Base-by-base conservation (phyloP, 2,888 invertebrate species). In the Penaeus monodon region DNA sequence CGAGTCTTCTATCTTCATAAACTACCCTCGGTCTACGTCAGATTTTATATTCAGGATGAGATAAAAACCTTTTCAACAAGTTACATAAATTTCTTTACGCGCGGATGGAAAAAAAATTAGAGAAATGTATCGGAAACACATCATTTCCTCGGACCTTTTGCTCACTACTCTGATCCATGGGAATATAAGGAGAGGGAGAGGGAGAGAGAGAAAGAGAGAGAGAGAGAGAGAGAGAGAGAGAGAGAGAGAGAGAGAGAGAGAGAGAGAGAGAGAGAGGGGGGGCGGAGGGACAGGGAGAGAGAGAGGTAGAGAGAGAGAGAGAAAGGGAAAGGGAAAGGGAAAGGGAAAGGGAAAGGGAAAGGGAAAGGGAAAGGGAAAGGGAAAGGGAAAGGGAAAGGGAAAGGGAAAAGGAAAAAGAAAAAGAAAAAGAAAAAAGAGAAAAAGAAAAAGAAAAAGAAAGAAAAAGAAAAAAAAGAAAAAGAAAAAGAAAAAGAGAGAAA, bases 381-480 rank as follows among this genome's bases (percentile, higher is more conserved):
- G 83, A 24, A 44, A 68, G 68, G 29, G 81, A 44, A 49, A 38
- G 70, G 24, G 81, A 27, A 70, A 81, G 70, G 44, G 29, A 68
- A 44, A 63, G 27, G 68, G 77, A 49, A 17, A 57, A 7, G 14
- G 24, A 77, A 27, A n/a, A 17, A n/a, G 49, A 20, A 7, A 14
- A n/a, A 63, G n/a, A n/a, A 20, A 38, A 27, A 80, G 14, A 64
- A n/a, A 27, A 64, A 80, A 22, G 10, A 14, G 4, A 29, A 73
- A 4, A 6, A 4, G 12, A 2, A 20, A 6, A 24, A 73, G 6
- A 6, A 29, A 10, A 20, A 6, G 12, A 2, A 29, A 3, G 6
- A 14, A 6, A 17, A 44, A 27, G 0, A 27, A 44, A 17, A 24
- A 24, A 33, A 44, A 44, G 22, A 44, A 8, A 76, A 44, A 38